Evolutionary conservation across 2,888 invertebrate species (phyloP).

Genomic region (Aphidius colemani): DNA sequence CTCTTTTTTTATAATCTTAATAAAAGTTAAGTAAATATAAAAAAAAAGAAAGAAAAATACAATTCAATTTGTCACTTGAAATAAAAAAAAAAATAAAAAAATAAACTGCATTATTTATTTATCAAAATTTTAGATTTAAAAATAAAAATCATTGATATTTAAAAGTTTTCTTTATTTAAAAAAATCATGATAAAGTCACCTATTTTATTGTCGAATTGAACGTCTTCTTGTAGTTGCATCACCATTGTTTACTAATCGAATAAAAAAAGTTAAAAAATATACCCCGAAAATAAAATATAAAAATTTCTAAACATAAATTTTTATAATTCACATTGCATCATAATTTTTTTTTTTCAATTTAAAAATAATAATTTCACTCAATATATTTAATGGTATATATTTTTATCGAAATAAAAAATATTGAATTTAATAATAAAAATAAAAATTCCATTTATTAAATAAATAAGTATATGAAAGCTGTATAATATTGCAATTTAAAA

Average conservation of each 20-base stretch:
- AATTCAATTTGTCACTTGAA: too few species aligned
- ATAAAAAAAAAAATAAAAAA: too few species aligned
- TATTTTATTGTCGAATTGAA: conserved; percentile 48
- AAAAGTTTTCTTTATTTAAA: conserved; percentile 14
- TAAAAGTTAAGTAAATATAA: too few species aligned
- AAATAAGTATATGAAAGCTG: too few species aligned
- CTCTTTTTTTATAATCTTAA: too few species aligned
- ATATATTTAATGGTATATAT: not conserved
- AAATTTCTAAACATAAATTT: conserved; percentile 4
- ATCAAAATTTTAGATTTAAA: too few species aligned
- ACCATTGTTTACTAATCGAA: conserved; percentile 46
- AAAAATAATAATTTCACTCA: conserved; percentile 1
- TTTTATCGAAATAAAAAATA: not conserved
- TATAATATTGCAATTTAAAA: too few species aligned
- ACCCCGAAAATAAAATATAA: not conserved
- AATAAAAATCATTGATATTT: not conserved
- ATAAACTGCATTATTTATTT: too few species aligned
- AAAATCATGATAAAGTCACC: conserved; percentile 41
- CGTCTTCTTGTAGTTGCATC: conserved; percentile 49
- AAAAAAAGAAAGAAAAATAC: too few species aligned
- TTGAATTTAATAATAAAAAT: not conserved
- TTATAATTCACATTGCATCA: conserved; percentile 9
- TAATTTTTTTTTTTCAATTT: conserved; percentile 20
- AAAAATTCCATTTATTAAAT: too few species aligned
- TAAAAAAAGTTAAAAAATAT: conserved; percentile 31